Evolutionary conservation across 2,797 vertebrate species (phyloP).

Genomic region (Notolepis coatsorum): DNA sequence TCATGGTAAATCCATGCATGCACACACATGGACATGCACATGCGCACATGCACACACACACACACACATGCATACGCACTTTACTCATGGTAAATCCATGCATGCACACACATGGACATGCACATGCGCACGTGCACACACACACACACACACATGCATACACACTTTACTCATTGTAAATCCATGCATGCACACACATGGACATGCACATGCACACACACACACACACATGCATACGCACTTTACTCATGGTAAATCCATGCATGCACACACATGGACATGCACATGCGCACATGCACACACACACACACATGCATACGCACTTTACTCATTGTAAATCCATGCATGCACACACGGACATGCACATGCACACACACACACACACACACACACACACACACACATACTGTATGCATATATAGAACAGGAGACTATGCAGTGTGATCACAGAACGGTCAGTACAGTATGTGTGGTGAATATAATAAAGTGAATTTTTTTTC

Average conservation of each 20-base stretch:
- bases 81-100: conserved; percentile 11
- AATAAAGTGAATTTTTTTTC: conserved; percentile 15
- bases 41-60: not conserved
- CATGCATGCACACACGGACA: not conserved
- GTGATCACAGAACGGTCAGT: too few species aligned
- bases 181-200: not conserved
- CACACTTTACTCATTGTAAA: conserved; percentile 3
- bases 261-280: conserved; percentile 33
- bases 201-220: not conserved
- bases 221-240: not conserved
- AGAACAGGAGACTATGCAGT: not conserved
- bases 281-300: conserved; percentile 9
- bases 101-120: conserved; percentile 36
- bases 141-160: conserved; percentile 8
- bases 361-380: not conserved
- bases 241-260: conserved; percentile 11
- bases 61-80: not conserved
- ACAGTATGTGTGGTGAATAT: too few species aligned
- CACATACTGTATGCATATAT: conserved; percentile 20
- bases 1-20: too few species aligned
- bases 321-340: conserved; percentile 2
- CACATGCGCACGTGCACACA: conserved; percentile 7
- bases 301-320: conserved; percentile 11
- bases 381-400: not conserved
- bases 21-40: conserved; percentile 1